Evolutionary conservation across 2,888 invertebrate genomes (phyloP), one percentile per base, ranked within the genome.

Genomic region (Sesia bembeciformis): DNA sequence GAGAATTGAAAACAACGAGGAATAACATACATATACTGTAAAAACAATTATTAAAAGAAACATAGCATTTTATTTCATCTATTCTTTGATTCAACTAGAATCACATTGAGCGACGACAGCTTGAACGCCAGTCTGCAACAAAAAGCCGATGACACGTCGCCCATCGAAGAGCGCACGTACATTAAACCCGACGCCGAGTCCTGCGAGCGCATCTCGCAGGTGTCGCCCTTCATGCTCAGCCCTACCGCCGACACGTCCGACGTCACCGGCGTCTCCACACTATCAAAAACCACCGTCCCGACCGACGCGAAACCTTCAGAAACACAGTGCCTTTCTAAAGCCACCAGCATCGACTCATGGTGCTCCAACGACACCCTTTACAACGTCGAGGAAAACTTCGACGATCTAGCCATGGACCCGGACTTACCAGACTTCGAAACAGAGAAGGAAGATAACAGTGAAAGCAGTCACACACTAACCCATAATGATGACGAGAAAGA

Each of bases 301-400:
- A 85, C 90, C 3, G 88, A 89, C 64, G 81, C 84, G 38, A 90
- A 91, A 60, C 84, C 84, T 4, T 80, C 84, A 41, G 88, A 90
- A 65, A 83, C 83, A 8, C 84, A 84, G 58, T 83, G 85, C 59
- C 73, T 86, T 38, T 88, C 89, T 3, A 90, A 90, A 68, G 91
- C 92, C 0, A 91, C 91, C 40, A 92, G 92, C 72, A 92, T 92
- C 62, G 92, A 92, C 67, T 92, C 92, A 3, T 92, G 92, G 86
- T 92, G 92, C 72, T 92, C 92, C 39, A 92, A 92, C 70, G 92
- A 92, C 63, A 92, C 92, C 0, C 74, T 92, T 3, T 92, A 92
- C 70, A 92, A 92, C 65, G 88, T 92, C 41, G 92, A 92, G 66
- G 92, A 92, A 56, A 89, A 90, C 60, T 90, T 90, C 63, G 90